Base-by-base conservation (phyloP, 2,888 invertebrate species). In the Luperina testacea region DNA sequence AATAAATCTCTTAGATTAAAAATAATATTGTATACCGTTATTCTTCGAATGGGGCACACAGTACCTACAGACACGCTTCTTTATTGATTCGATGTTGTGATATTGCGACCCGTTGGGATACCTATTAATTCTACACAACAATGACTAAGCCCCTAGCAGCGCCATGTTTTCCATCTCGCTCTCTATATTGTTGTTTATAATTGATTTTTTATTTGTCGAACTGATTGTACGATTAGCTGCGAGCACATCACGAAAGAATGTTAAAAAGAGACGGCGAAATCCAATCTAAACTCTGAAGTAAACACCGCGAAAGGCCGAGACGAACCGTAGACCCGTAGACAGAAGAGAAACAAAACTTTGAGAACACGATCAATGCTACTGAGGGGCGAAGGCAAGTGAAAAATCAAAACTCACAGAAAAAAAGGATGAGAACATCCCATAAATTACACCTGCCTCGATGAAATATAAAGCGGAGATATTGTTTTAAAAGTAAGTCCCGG, bases 361-460 rank as follows among this genome's bases (percentile, higher is more conserved):
- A 90, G 91, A 93, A 92, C 93, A 89, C 93, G 93, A 95, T 95
- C 94, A 94, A 94, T 93, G 93, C 92, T 91, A 90, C 91, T 88
- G 87, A 90, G 91, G 90, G 90, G 90, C 88, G 90, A 92, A 90
- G 87, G 88, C 90, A 87, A 91, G 90, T 91, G 92, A 93, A 95
- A 95, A 96, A 94, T 94, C 94, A 94, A 94, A 94, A 93, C 91
- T 91, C 87, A 83, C 76, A 90, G 79, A 88, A 86, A 92, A 92
- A 94, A 93, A 91, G 91, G 90, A 93, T 91, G 90, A 92, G 92
- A 92, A 92, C 91, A 93, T 90, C 92, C 92, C 93, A 95, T 95
- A 94, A 95, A 95, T 94, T 95, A 95, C 96, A 96, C 96, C 96
- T 96, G 96, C 93, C 92, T 89, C 93, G 91, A 92, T 94, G 94